Conservation (phyloP, 2,888 invertebrate species). For the Drosophila neotestacea region DNA sequence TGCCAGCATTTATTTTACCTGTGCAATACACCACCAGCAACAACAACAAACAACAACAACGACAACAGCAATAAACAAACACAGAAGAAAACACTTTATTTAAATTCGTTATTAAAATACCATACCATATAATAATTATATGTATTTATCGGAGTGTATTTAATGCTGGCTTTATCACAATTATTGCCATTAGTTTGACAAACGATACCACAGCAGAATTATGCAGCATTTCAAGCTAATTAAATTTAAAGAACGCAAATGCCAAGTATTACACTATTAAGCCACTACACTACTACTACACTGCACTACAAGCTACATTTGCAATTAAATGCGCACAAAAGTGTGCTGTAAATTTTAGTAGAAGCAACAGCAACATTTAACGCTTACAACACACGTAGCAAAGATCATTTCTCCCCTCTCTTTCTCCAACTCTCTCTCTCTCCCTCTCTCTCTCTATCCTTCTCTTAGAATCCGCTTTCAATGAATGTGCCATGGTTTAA, state of each 20-base stretch:
- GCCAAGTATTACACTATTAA: conserved; percentile 6
- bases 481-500: conserved; percentile 68
- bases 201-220: conserved; percentile 52
- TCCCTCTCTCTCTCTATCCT: background rate
- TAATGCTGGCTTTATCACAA: conserved; percentile 79
- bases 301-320: conserved; percentile 8
- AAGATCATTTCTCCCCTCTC: conserved; percentile 3
- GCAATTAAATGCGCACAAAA: conserved; percentile 50
- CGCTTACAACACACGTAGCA: conserved; percentile 31
- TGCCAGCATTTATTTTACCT: conserved; percentile 68
- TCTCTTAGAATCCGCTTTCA: conserved; percentile 20
- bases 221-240: conserved; percentile 69
- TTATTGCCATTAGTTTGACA: conserved; percentile 76
- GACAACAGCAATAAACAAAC: conserved; percentile 22
- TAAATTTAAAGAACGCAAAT: conserved; percentile 67
- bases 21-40: conserved; percentile 35
- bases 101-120: conserved; percentile 49
- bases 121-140: conserved; percentile 1
- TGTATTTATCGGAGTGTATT: conserved; percentile 38
- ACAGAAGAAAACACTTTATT: conserved; percentile 51
- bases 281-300: background rate
- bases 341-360: conserved; percentile 8
- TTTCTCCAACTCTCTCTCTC: conserved; percentile 1
- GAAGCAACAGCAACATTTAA: conserved; percentile 10
- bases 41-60: conserved; percentile 8